phyloP scores from a whole-genome alignment of 1,140 invertebrate genomes.

The Ceratoteleas bidentatus region DNA sequence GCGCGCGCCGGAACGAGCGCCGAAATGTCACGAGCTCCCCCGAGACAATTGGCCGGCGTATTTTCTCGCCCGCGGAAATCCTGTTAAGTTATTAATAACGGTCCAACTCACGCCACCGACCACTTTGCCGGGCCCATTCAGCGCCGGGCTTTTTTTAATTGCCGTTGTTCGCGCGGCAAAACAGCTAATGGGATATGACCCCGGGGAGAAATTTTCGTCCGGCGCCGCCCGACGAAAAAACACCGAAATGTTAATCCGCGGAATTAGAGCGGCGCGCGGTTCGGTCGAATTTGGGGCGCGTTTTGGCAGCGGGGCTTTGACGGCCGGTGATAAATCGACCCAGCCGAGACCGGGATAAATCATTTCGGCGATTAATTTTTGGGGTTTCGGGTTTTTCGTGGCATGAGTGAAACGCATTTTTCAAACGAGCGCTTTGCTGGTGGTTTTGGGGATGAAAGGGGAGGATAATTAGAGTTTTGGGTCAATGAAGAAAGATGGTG shows the following conservation, averaged over 20 bases:
- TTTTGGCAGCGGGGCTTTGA: not conserved
- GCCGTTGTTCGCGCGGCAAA: conserved; percentile 9
- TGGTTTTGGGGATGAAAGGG: too few relatives aligned
- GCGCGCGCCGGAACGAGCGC: conserved; percentile 22
- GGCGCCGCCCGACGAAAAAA: not conserved
- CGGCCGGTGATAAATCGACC: too few relatives aligned
- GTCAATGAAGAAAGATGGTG: too few relatives aligned
- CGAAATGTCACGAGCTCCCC: conserved; percentile 37
- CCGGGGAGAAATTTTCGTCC: not conserved
- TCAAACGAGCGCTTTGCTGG: too few relatives aligned
- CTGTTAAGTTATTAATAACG: conserved; percentile 62
- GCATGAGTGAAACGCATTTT: too few relatives aligned
- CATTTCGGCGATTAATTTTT: too few relatives aligned
- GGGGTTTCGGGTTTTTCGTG: too few relatives aligned
- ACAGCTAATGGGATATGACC: conserved; percentile 18
- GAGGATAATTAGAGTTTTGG: too few relatives aligned
- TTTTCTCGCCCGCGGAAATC: conserved; percentile 56
- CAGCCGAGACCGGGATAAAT: too few relatives aligned
- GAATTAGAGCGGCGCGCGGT: not conserved
- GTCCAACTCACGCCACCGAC: conserved; percentile 39
- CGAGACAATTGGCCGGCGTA: conserved; percentile 44
- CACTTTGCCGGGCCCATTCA: conserved; percentile 27
- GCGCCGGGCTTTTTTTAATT: conserved; percentile 7
- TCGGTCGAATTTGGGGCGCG: too few relatives aligned
- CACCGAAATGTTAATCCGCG: conserved; percentile 3